Conservation (phyloP, 35 echinoderm and acorn worm genomes). For the Apostichopus californicus region DNA sequence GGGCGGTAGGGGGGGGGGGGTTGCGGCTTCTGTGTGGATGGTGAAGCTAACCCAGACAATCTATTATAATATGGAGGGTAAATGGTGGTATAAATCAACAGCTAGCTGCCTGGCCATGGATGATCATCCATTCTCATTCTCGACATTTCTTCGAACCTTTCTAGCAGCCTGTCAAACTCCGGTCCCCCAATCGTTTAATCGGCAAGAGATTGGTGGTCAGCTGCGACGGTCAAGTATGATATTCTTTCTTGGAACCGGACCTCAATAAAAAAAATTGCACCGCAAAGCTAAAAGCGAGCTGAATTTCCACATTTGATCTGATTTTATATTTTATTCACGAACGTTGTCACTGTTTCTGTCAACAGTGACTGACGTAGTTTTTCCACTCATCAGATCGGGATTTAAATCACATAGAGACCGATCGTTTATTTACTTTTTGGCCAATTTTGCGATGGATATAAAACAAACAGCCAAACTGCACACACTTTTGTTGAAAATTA, state of each 20-base stretch:
- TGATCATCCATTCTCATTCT: background rate
- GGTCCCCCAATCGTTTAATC: background rate
- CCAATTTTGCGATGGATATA: no score
- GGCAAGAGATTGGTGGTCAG: background rate
- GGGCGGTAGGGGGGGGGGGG: no score
- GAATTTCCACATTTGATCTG: background rate
- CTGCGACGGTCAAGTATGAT: slow-evolving; percentile 3
- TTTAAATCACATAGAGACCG: no score
- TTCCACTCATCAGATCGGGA: no score
- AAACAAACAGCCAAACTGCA: no score
- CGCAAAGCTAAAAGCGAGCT: background rate
- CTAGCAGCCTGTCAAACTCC: background rate
- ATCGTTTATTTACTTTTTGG: no score
- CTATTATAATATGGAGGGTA: no score
- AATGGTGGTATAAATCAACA: background rate
- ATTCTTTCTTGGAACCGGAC: background rate
- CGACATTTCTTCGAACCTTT: background rate
- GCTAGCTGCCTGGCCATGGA: background rate
- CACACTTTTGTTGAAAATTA: no score
- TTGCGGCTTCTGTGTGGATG: no score
- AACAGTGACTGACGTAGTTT: no score
- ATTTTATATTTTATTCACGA: background rate
- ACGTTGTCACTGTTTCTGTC: no score
- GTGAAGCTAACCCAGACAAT: no score
- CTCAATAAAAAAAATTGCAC: background rate